Conservation (phyloP, 2,113 vertebrate species). For the Anas platyrhynchos region DNA sequence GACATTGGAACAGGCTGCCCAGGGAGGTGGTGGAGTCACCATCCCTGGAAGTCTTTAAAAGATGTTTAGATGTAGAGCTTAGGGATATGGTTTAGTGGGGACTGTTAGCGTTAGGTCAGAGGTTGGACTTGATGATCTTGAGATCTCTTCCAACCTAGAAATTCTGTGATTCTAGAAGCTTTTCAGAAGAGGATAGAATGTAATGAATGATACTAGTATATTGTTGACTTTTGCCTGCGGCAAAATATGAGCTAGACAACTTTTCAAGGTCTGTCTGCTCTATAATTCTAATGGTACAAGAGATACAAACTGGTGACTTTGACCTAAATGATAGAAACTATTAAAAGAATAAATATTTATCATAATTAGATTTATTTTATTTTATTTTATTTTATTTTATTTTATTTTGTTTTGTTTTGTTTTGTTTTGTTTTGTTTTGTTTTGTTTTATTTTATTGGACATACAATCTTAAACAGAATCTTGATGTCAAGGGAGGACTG, state of each 20-base stretch:
- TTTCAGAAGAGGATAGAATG: neutral
- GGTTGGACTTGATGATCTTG: too few relatives aligned
- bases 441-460: neutral
- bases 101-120: too few relatives aligned
- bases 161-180: neutral
- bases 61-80: too few relatives aligned
- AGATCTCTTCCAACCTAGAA: too few relatives aligned
- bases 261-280: neutral
- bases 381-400: too few relatives aligned
- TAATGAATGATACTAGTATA: neutral
- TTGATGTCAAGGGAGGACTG: neutral
- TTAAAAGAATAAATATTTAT: neutral
- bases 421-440: neutral
- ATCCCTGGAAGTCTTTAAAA: too few relatives aligned
- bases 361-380: neutral
- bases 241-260: neutral
- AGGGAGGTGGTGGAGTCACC: too few relatives aligned
- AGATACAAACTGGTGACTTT: neutral
- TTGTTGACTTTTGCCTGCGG: accelerated
- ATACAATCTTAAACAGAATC: neutral
- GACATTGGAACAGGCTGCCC: too few relatives aligned
- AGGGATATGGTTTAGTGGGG: too few relatives aligned
- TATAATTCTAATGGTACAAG: neutral
- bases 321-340: neutral
- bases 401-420: too few relatives aligned